These are phyloP conservation scores for Phaonia tiefii DNA, from an alignment of 2,888 invertebrate species.

Conservation along the genomic window DNA sequence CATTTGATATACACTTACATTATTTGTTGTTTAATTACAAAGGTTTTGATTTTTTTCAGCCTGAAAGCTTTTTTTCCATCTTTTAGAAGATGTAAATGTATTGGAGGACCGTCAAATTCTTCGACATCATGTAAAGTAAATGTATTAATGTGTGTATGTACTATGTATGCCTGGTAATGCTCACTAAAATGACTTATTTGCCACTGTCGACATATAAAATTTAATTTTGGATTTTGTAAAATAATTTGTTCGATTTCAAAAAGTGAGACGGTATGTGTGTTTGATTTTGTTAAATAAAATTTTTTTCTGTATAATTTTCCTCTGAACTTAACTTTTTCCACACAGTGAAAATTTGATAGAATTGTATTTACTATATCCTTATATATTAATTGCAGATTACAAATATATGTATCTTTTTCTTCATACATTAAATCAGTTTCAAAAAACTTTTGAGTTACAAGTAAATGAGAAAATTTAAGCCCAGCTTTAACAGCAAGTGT, in stretches of 20 bases:
- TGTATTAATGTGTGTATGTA: conserved; percentile 32
- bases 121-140: conserved; percentile 31
- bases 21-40: too few relatives aligned
- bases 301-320: conserved; percentile 46
- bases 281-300: conserved; percentile 50
- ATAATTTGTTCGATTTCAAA: too few relatives aligned
- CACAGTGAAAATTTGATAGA: conserved; percentile 34
- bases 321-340: conserved; percentile 50
- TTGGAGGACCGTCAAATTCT: conserved; percentile 51
- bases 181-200: too few relatives aligned
- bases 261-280: conserved; percentile 29
- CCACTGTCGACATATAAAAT: conserved; percentile 45
- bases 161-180: too few relatives aligned
- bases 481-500: conserved; percentile 58
- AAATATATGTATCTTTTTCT: conserved; percentile 41
- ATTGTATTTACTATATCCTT: conserved; percentile 35
- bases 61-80: conserved; percentile 46
- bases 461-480: conserved; percentile 56
- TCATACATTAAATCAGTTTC: conserved; percentile 50
- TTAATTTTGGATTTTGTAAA: conserved; percentile 32
- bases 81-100: conserved; percentile 48
- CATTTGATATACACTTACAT: too few relatives aligned
- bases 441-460: too few relatives aligned
- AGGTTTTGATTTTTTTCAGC: too few relatives aligned
- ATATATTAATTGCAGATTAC: conserved; percentile 29